These are phyloP conservation scores for Vollenhovia emeryi DNA, from an alignment of 1,140 invertebrate genomes.

Conservation along the genomic window DNA sequence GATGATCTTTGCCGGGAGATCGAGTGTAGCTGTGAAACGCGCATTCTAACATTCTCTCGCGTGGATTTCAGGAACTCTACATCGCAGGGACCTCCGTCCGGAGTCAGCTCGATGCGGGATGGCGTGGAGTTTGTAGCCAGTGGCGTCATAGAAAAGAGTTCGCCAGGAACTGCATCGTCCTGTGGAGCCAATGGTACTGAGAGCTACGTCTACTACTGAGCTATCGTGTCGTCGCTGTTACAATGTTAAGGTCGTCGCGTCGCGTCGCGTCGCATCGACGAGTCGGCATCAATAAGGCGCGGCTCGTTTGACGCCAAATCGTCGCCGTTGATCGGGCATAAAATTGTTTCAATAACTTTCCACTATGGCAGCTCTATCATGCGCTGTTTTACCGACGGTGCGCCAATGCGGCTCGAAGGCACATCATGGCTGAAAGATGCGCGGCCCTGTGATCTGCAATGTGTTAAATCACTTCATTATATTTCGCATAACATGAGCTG, in stretches of 20 bases:
- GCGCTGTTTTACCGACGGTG: conserved; percentile 66
- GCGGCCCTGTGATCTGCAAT: conserved; percentile 54
- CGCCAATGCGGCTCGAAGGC: conserved; percentile 55
- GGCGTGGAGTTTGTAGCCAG: background rate
- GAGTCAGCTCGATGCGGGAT: background rate
- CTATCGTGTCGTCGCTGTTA: background rate
- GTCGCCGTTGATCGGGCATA: background rate
- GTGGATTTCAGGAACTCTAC: background rate
- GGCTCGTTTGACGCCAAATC: background rate
- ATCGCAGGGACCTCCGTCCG: background rate
- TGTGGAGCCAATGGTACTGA: conserved; percentile 17
- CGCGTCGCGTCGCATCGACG: background rate
- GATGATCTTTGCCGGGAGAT: too few species aligned
- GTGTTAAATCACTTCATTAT: conserved; percentile 50
- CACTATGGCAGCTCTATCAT: conserved; percentile 60
- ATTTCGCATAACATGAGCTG: conserved; percentile 32
- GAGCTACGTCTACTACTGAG: too few species aligned
- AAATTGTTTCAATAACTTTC: conserved; percentile 33
- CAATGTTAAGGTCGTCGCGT: background rate
- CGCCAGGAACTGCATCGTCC: background rate
- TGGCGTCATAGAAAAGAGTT: background rate
- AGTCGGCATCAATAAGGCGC: background rate
- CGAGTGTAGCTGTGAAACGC: background rate
- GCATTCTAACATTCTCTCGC: background rate
- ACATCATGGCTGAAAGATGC: conserved; percentile 72